Conservation (phyloP, 2,888 invertebrate genomes). For the Erebia epiphron region DNA sequence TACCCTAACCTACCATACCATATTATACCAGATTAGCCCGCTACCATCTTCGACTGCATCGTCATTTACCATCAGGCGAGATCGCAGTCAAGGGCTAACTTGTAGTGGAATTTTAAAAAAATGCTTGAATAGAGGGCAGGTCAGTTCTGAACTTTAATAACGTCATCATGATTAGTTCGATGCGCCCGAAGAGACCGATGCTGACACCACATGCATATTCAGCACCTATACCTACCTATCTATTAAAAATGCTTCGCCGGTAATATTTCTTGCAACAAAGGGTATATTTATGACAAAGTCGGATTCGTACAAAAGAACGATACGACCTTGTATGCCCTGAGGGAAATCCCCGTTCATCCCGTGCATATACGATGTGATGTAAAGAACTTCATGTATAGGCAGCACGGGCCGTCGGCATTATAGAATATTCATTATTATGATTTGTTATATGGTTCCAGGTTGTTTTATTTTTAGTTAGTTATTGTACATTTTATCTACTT, state of each 20-base stretch:
- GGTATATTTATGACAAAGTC: slow-evolving; percentile 2
- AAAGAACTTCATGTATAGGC: slow-evolving; percentile 13
- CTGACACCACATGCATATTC: background rate
- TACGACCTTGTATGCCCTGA: slow-evolving; percentile 6
- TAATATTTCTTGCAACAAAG: background rate
- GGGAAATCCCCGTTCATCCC: slow-evolving; percentile 16
- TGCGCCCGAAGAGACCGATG: background rate
- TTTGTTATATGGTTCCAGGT: background rate
- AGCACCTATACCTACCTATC: background rate
- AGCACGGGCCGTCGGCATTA: background rate
- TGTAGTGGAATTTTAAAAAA: no score
- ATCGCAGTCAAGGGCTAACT: no score
- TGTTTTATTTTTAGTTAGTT: background rate
- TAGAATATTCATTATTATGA: background rate
- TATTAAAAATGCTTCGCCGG: background rate
- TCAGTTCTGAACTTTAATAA: no score
- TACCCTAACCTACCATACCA: no score
- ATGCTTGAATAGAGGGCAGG: background rate
- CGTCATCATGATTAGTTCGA: background rate
- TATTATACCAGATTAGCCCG: no score
- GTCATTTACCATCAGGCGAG: no score
- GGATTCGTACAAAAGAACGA: slow-evolving; percentile 10
- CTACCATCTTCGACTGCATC: no score
- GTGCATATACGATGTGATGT: slow-evolving; percentile 12
- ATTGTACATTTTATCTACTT: no score